These are phyloP conservation scores for Zygogramma bicolorata DNA, from an alignment of 2,888 invertebrate genomes.

Conservation along the genomic window DNA sequence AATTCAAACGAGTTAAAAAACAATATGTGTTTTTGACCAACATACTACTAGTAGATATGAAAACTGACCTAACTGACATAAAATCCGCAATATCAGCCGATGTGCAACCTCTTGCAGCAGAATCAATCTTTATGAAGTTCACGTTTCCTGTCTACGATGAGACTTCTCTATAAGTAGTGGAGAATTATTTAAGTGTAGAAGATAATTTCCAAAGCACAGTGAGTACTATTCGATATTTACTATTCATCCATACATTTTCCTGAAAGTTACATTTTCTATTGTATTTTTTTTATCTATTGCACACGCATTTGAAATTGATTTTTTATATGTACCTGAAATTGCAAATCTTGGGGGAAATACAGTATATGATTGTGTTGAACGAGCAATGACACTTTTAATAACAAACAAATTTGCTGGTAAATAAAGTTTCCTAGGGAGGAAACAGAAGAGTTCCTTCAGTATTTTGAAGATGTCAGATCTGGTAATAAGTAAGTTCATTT, in stretches of 20 bases:
- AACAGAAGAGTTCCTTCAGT: conserved; percentile 2
- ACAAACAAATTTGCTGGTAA: not conserved
- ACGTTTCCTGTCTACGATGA: conserved; percentile 4
- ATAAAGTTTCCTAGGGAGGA: not conserved
- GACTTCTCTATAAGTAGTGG: not conserved
- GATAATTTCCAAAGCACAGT: conserved; percentile 9
- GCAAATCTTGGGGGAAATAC: too few species aligned
- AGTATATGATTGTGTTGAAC: not conserved
- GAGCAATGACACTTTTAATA: not conserved
- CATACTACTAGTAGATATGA: not conserved
- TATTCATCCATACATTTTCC: not conserved
- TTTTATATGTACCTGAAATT: too few species aligned
- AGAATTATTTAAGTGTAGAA: not conserved
- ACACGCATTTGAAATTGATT: conserved; percentile 7
- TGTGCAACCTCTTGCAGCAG: not conserved
- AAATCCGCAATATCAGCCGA: not conserved
- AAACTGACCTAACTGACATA: conserved; percentile 4
- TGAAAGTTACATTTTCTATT: not conserved
- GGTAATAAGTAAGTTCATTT: not conserved
- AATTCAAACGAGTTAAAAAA: not conserved
- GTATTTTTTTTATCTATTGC: not conserved
- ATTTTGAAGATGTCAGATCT: not conserved
- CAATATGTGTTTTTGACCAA: conserved; percentile 2
- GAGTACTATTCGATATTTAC: conserved; percentile 14
- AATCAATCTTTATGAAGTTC: not conserved